Base-by-base conservation (phyloP, 2,113 vertebrate species). In the Oncorhynchus nerka region DNA sequence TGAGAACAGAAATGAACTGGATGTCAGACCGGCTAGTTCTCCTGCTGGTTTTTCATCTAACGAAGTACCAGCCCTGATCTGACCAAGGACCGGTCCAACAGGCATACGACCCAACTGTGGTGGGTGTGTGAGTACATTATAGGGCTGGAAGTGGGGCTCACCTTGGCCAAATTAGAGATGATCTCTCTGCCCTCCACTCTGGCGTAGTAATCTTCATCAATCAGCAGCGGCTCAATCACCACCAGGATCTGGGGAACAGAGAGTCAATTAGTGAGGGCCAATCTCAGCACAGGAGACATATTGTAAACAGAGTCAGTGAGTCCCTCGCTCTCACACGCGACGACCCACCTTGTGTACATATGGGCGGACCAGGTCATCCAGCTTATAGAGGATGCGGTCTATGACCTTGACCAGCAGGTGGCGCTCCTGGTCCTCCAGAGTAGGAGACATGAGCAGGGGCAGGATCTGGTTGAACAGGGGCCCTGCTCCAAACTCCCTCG, bases 201-300 rank as follows among this genome's bases (percentile, higher is more conserved):
- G 85, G 98, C 98, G 64, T 99, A 99, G 84, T 99, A 99, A 83
- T 99, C 98, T 92, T 99, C 98, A 96, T 99, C 98, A 89, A 99
- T 99, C 89, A 99, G 89, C 81, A 99, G 82, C 0, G 98, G 98
- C 83, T 99, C 98, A 76, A 99, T 99, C 82, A 99, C 98, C 73
- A 99, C 98, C 86, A 99, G 94, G 71, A 99, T 99, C 98, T 99
- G 82, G 73, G 62, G 39, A 75, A 76, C 3, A 76, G 30, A 11
- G 30, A 0, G 3, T 30, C 0, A 22, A 0, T 70, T 30, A 5
- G 26, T 65, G 1, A 70, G 19, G 8, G 28, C 55, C 55, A 20
- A 57, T 7, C 55, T 20, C 55, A 0, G 16, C n/a, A 62, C 59
- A 62, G 7, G 30, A 30, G 24, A 49, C n/a, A 34, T 34, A 66